Conservation (phyloP, 2,888 invertebrate species). For the Terebella lapidaria region DNA sequence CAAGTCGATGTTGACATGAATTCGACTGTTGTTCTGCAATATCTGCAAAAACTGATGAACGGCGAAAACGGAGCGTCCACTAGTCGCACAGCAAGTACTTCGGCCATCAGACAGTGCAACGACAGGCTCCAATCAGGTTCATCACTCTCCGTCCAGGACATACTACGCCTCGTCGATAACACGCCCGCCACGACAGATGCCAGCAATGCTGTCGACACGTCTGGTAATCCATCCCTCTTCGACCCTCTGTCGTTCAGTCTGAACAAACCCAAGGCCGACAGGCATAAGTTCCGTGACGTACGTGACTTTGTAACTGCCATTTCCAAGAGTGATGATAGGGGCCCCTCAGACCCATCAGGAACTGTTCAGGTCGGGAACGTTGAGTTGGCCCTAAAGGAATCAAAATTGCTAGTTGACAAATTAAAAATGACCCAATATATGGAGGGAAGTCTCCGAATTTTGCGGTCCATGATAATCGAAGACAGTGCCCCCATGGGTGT, state of each 20-base stretch:
- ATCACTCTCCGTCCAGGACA: no score
- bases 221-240: no score
- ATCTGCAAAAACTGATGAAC: no score
- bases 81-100: no score
- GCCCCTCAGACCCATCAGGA: neutral
- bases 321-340: neutral
- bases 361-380: neutral
- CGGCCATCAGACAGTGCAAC: no score
- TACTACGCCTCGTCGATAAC: no score
- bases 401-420: neutral
- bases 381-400: neutral
- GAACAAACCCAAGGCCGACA: neutral
- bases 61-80: no score
- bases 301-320: neutral
- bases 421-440: neutral
- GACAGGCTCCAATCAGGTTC: no score
- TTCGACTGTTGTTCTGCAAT: no score
- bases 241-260: neutral
- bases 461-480: neutral
- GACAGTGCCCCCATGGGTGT: neutral
- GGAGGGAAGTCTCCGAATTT: neutral
- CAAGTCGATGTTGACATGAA: no score
- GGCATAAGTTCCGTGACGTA: neutral
- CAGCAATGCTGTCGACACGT: no score
- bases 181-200: no score